Evolutionary conservation across 2,113 vertebrate genomes (phyloP).

Genomic region (Ammospiza nelsoni): DNA sequence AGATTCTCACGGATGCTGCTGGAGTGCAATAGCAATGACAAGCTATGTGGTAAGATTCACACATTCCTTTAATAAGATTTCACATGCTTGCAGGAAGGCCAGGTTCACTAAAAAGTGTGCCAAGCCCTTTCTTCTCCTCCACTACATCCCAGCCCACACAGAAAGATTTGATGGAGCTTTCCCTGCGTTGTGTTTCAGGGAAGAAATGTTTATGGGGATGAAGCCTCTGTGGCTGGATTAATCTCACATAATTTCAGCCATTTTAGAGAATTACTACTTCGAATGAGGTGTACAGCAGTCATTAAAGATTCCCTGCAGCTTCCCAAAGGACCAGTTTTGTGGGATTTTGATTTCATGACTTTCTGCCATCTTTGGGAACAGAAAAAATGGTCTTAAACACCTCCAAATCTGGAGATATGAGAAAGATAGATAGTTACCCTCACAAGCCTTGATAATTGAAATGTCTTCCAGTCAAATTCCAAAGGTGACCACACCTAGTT

Average conservation of each 20-base stretch:
- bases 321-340: neutral
- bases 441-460: neutral
- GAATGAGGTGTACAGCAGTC: neutral
- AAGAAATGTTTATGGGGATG: neutral
- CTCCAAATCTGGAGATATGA: neutral
- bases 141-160: neutral
- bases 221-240: neutral
- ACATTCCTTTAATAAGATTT: neutral
- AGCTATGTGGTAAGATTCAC: constrained; percentile 71
- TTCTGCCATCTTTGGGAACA: neutral
- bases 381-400: neutral
- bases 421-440: neutral
- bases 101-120: neutral
- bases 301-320: neutral
- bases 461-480: neutral
- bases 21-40: constrained; percentile 74
- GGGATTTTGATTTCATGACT: neutral
- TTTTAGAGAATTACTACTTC: neutral
- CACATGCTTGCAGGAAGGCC: neutral
- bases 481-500: neutral
- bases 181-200: neutral
- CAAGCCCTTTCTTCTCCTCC: neutral
- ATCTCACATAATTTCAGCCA: neutral
- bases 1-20: constrained; percentile 54
- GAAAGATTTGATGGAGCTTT: neutral